A percentile compares a stretch with the other conserved stretches of the same genome.
Conservation (phyloP, 2,797 vertebrate genomes). For the Lepilemur septentrionalis region DNA sequence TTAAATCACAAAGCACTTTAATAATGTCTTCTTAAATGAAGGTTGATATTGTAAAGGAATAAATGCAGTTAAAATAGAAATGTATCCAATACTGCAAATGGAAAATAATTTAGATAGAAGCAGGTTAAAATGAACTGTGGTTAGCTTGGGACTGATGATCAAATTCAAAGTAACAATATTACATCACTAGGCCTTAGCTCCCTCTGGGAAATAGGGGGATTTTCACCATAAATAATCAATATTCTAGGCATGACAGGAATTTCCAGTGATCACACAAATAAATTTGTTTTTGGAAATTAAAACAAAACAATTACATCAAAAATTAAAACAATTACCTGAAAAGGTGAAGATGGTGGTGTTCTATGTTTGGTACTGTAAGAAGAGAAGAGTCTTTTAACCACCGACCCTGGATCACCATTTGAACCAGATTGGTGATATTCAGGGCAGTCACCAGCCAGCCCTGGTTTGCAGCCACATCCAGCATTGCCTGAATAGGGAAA, state of each 20-base stretch:
- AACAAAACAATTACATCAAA: constrained; percentile 38
- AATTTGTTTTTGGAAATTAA: background rate
- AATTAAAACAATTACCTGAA: constrained; percentile 88
- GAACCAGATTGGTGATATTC: constrained; percentile 92
- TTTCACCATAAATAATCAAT: constrained; percentile 6
- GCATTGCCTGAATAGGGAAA: constrained; percentile 90
- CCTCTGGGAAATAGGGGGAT: background rate
- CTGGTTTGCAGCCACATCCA: constrained; percentile 95
- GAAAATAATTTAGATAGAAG: constrained; percentile 1
- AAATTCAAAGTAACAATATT: background rate
- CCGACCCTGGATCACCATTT: constrained; percentile 96
- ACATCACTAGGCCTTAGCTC: background rate
- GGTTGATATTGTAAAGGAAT: background rate
- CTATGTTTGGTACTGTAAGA: constrained; percentile 92
- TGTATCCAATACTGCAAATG: background rate
- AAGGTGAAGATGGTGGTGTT: constrained; percentile 92
- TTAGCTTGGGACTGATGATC: background rate
- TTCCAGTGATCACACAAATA: background rate
- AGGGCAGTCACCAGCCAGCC: constrained; percentile 95
- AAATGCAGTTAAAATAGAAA: constrained; percentile 11
- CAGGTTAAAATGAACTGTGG: background rate
- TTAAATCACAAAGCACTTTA: constrained; percentile 22
- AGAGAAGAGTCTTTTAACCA: constrained; percentile 95
- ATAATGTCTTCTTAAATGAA: constrained; percentile 25
- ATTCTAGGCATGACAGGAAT: background rate